phyloP scores from a whole-genome alignment of 2,888 invertebrate species.

The Biston betularia region DNA sequence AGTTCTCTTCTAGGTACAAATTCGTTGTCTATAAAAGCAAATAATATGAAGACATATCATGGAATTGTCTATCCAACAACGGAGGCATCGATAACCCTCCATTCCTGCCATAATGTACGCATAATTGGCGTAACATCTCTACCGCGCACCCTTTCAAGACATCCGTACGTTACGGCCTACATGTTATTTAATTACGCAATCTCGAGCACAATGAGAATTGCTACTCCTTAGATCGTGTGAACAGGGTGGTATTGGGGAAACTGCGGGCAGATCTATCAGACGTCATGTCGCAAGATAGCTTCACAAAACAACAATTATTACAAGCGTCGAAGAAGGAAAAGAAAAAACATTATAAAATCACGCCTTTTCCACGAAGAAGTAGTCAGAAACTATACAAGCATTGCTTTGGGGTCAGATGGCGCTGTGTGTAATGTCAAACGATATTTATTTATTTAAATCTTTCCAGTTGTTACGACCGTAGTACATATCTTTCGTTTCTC shows the following conservation, averaged over 20 bases:
- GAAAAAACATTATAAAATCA: too few species aligned
- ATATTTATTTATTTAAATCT: too few species aligned
- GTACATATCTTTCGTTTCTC: too few species aligned
- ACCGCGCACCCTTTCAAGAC: conserved; percentile 84
- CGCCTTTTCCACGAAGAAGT: too few species aligned
- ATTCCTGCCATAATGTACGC: conserved; percentile 83
- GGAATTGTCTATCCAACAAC: conserved; percentile 19
- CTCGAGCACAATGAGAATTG: conserved; percentile 81
- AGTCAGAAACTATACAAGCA: too few species aligned
- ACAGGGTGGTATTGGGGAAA: conserved; percentile 20
- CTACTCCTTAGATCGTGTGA: conserved; percentile 60
- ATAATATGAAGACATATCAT: conserved; percentile 18
- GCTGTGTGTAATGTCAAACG: too few species aligned
- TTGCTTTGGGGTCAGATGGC: too few species aligned
- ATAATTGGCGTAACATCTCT: conserved; percentile 86
- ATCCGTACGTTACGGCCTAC: conserved; percentile 81
- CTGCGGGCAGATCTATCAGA: neutral
- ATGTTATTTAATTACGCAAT: conserved; percentile 86
- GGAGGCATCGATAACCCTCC: conserved; percentile 77
- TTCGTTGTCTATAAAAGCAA: too few species aligned
- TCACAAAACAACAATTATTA: too few species aligned
- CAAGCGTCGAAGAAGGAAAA: too few species aligned
- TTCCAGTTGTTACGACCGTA: too few species aligned
- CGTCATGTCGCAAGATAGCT: neutral
- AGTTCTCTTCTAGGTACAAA: too few species aligned